phyloP scores from a whole-genome alignment of 2,797 vertebrate species.

The Myotis daubentonii region DNA sequence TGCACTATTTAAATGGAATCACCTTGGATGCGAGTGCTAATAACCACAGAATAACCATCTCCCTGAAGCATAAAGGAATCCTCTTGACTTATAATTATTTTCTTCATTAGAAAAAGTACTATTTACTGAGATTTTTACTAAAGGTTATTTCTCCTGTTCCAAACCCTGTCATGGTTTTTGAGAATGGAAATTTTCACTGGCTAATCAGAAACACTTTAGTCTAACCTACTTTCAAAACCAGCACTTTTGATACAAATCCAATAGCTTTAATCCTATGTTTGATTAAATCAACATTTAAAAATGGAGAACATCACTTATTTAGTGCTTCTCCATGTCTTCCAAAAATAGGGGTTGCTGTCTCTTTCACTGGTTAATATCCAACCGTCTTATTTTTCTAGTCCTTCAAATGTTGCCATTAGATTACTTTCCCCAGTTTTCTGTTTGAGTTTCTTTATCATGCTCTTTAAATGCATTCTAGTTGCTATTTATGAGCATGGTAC shows the following conservation, averaged over 20 bases:
- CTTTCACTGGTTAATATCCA: neutral
- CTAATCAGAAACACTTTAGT: conserved; percentile 10
- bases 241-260: conserved; percentile 14
- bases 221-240: conserved; percentile 40
- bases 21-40: neutral
- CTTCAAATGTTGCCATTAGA: neutral
- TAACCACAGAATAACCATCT: conserved; percentile 20
- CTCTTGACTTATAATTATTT: conserved; percentile 65
- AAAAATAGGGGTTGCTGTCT: neutral
- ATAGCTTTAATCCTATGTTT: neutral
- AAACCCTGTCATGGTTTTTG: neutral
- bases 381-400: neutral
- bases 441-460: neutral
- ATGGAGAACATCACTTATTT: neutral
- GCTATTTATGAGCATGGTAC: neutral
- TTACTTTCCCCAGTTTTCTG: conserved; percentile 8
- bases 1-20: neutral
- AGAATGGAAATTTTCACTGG: neutral
- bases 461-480: neutral
- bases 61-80: neutral
- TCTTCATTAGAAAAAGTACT: conserved; percentile 55
- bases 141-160: conserved; percentile 21
- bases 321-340: neutral
- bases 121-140: conserved; percentile 52
- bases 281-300: conserved; percentile 44